Conservation (phyloP, 1,140 invertebrate genomes). For the Harpegnathos saltator region DNA sequence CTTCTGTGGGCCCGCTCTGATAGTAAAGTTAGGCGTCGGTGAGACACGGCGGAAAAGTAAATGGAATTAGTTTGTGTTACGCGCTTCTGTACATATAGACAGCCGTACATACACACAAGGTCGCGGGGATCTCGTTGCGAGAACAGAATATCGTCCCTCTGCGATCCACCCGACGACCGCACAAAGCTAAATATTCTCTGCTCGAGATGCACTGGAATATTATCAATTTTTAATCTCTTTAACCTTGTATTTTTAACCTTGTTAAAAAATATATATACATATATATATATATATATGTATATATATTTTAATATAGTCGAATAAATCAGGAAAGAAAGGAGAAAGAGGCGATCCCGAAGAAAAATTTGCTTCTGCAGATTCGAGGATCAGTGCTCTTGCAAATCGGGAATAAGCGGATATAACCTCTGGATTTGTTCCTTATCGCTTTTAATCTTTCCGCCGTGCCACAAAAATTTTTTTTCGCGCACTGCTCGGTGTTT, state of each 20-base stretch:
- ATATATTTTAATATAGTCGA: no score
- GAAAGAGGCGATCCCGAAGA: not conserved
- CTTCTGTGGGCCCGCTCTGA: slow-evolving; percentile 31
- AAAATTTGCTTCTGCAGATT: not conserved
- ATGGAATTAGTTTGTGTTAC: slow-evolving; percentile 70
- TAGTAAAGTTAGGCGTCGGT: slow-evolving; percentile 57
- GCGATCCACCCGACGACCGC: slow-evolving; percentile 15
- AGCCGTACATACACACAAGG: slow-evolving; percentile 34
- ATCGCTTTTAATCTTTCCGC: not conserved
- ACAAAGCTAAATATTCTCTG: slow-evolving; percentile 33
- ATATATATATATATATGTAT: no score
- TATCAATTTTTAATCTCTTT: slow-evolving; percentile 22
- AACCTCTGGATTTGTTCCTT: not conserved
- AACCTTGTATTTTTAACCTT: no score
- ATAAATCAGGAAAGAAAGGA: no score
- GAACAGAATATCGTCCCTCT: slow-evolving; percentile 43
- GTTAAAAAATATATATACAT: no score
- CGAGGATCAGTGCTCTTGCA: not conserved
- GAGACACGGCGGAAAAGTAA: slow-evolving; percentile 60
- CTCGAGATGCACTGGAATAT: slow-evolving; percentile 23
- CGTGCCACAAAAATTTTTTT: not conserved
- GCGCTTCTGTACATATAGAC: slow-evolving; percentile 45
- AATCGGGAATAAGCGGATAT: no score
- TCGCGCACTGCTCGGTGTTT: not conserved
- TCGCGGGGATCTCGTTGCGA: slow-evolving; percentile 45